Conservation (phyloP, 1,140 invertebrate species). For the Uloborus diversus region DNA sequence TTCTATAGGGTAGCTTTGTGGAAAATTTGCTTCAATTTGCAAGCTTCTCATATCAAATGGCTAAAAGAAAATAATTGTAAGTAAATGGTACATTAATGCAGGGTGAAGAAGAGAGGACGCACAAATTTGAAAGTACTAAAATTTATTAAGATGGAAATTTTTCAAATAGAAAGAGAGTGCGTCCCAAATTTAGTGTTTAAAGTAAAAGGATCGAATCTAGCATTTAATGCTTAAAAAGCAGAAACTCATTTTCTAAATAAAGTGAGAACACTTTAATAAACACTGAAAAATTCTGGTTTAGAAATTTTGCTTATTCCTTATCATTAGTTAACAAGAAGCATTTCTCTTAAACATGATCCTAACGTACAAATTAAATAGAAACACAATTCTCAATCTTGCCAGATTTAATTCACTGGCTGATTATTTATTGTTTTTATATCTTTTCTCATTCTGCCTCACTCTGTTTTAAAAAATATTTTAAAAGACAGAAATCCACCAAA, state of each 20-base stretch:
- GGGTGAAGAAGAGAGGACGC: background rate
- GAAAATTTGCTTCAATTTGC: slow-evolving; percentile 25
- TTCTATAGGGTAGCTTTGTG: slow-evolving; percentile 10
- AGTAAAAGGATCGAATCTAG: background rate
- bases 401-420: no score
- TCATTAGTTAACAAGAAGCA: no score
- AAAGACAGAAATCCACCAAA: no score
- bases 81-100: background rate
- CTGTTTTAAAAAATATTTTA: no score
- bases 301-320: no score
- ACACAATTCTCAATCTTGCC: no score
- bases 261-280: background rate
- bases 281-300: background rate
- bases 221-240: no score
- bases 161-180: background rate
- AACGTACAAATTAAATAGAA: no score
- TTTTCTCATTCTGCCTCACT: no score
- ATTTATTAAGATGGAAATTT: background rate
- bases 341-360: no score
- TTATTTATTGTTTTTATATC: no score
- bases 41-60: slow-evolving; percentile 6
- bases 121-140: background rate
- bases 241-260: no score
- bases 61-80: background rate
- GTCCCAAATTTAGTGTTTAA: background rate